Evolutionary conservation across 2,888 invertebrate species (phyloP), one percentile per base, ranked within the genome.

Genomic region (Coleophora deauratella): DNA sequence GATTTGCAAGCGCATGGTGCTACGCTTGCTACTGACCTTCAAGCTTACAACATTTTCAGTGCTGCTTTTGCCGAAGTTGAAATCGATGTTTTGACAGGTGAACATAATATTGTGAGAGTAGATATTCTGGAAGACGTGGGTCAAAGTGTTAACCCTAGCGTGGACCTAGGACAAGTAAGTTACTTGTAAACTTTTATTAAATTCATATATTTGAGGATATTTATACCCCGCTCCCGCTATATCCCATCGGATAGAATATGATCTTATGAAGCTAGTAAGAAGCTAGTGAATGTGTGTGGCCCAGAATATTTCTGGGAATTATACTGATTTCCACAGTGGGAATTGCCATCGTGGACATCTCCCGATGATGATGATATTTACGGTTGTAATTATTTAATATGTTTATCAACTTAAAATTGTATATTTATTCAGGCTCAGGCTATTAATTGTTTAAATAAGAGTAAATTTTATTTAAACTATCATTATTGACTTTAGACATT

Each of bases 61-160:
- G 72, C 88, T 0, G 72, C 87, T n/a, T 78, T 89, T 7, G 70
- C 88, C 4, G 93, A 94, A 73, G 88, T 93, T 0, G 92, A 93
- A 67, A 64, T 94, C 0, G 93, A 94, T 63, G 71, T 93, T 6
- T 68, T 95, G 12, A 94, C 94, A 0, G 94, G 94, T n/a, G 90
- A 92, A 58, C 87, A 88, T 54, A 74, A 90, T 51, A 66, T 91
- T 2, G 62, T 68, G 2, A 82, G 92, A 45, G 90, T 91, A 0
- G 93, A 93, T 59, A 61, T 93, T 38, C 62, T 91, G 12, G 91
- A 92, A 70, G 93, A 93, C 59, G 87, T 86, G 3, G 93, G 93
- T 3, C 79, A 88, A 44, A 91, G 91, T 67, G 65, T 93, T 47
- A 93, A 88, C 67, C 93, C 92, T 14, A 74, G 87, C 55, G 75